Percentiles rank a stretch among this genome's conserved stretches.
phyloP scores from a whole-genome alignment of 2,797 vertebrate species.

The Cirrhinus mrigala region DNA sequence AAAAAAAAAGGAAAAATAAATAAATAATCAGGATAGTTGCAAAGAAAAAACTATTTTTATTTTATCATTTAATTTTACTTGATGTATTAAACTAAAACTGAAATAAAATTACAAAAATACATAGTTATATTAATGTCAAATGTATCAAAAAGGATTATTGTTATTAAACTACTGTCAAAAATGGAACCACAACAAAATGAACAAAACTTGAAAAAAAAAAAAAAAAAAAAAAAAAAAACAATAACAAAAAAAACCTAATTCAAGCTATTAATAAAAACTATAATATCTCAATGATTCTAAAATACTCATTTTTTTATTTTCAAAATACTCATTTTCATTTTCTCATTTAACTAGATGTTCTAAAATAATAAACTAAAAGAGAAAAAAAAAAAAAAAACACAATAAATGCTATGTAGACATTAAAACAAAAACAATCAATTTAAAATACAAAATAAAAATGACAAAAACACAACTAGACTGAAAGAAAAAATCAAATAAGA shows the following conservation, averaged over 20 bases:
- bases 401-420: not conserved
- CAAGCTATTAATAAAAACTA: not conserved
- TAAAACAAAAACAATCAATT: not conserved
- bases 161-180: not conserved
- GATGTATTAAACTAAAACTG: not conserved
- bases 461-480: not conserved
- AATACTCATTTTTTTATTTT: no score
- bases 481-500: not conserved
- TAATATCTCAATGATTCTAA: not conserved
- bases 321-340: no score
- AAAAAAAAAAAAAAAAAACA: not conserved
- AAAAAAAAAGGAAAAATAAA: no score
- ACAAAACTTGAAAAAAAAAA: not conserved
- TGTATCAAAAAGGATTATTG: not conserved
- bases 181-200: not conserved
- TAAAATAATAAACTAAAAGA: not conserved
- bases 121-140: not conserved
- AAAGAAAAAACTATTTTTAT: no score
- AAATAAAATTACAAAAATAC: not conserved
- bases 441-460: not conserved
- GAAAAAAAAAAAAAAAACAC: not conserved
- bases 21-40: no score
- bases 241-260: no score
- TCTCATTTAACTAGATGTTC: no score
- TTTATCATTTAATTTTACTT: not conserved